These are phyloP conservation scores for Anarsia innoxiella DNA, from an alignment of 2,888 invertebrate species.

Conservation along the genomic window DNA sequence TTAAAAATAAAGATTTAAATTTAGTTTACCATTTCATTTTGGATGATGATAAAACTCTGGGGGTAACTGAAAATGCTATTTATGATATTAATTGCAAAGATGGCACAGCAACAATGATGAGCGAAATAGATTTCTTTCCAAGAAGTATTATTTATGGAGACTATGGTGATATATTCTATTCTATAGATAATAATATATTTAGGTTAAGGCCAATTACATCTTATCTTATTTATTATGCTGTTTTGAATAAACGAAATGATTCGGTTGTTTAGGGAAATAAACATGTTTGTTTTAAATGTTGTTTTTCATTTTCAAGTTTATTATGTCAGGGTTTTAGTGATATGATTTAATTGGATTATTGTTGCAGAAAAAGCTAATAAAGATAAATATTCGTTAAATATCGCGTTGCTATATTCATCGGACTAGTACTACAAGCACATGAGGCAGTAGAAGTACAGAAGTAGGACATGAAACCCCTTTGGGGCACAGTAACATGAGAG, in stretches of 20 bases:
- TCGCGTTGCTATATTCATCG: no score
- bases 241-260: neutral
- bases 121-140: slow-evolving; percentile 42
- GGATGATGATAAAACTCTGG: slow-evolving; percentile 34
- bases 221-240: slow-evolving; percentile 48
- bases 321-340: no score
- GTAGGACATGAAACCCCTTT: no score
- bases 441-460: no score
- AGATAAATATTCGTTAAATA: no score
- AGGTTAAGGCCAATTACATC: slow-evolving; percentile 51
- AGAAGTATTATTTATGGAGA: slow-evolving; percentile 56
- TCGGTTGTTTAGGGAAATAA: neutral
- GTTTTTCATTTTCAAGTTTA: no score
- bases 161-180: slow-evolving; percentile 60
- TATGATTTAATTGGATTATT: no score
- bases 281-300: neutral
- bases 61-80: slow-evolving; percentile 40
- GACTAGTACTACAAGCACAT: no score
- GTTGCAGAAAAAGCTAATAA: no score
- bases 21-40: slow-evolving; percentile 15
- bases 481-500: no score
- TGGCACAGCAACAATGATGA: slow-evolving; percentile 48
- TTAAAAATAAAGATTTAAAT: slow-evolving; percentile 40
- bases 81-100: slow-evolving; percentile 51
- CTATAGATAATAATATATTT: slow-evolving; percentile 43